phyloP scores from a whole-genome alignment of 53 echinoderm and acorn worm species.

The Holothuria leucospilota region DNA sequence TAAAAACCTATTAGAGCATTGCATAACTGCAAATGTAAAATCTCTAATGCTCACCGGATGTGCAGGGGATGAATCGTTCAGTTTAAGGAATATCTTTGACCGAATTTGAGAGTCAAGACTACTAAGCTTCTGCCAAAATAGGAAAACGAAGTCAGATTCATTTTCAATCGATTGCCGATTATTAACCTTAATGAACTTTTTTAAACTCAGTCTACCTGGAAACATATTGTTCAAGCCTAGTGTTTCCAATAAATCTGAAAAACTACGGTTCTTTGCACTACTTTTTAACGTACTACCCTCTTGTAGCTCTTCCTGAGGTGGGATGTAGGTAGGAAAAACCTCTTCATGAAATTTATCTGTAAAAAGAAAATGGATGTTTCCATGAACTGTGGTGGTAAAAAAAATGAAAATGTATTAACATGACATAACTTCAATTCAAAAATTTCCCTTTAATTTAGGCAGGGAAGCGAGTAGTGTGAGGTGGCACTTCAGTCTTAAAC shows the following conservation, averaged over 20 bases:
- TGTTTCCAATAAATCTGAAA: neutral
- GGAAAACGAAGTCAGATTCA: neutral
- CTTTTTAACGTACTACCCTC: too few species aligned
- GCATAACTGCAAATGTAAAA: conserved; percentile 13
- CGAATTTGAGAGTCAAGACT: conserved; percentile 9
- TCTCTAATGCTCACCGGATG: neutral
- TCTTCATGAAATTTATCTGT: too few species aligned
- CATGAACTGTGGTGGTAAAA: too few species aligned
- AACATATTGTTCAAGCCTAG: neutral
- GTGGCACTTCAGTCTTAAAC: too few species aligned
- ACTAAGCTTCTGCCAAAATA: conserved; percentile 17
- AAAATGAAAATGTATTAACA: too few species aligned
- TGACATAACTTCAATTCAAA: too few species aligned
- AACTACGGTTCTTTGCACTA: neutral
- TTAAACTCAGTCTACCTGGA: neutral
- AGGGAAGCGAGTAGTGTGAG: too few species aligned
- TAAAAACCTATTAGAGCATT: conserved; percentile 33
- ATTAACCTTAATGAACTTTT: neutral
- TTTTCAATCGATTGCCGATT: neutral
- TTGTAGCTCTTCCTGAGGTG: too few species aligned
- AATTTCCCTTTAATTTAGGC: too few species aligned
- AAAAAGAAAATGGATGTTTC: too few species aligned
- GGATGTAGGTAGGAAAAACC: too few species aligned
- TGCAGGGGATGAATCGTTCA: too few species aligned
- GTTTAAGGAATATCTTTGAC: neutral